Conservation (phyloP, 2,888 invertebrate genomes). For the Caenorhabditis imperialis region DNA sequence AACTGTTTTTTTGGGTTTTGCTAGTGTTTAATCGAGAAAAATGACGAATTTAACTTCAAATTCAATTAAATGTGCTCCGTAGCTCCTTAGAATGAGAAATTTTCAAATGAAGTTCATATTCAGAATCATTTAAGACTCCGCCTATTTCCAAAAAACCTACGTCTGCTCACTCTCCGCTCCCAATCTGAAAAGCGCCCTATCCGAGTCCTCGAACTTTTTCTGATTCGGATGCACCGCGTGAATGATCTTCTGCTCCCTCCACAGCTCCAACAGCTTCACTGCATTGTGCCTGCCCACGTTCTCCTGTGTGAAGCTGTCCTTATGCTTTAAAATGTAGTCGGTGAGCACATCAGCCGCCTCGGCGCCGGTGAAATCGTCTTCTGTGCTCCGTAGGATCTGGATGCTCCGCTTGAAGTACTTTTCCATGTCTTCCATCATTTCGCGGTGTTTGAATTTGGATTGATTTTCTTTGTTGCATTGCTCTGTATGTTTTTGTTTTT, state of each 20-base stretch:
- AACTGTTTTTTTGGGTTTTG: too few species aligned
- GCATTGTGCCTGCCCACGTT: constrained; percentile 45
- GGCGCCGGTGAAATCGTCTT: constrained; percentile 46
- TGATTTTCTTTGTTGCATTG: too few species aligned
- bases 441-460: constrained; percentile 43
- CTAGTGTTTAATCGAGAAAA: too few species aligned
- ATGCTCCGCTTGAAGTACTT: constrained; percentile 51
- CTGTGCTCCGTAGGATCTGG: constrained; percentile 9
- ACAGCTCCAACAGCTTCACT: constrained; percentile 43
- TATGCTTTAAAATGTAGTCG: constrained; percentile 33
- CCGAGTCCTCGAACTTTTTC: constrained; percentile 39
- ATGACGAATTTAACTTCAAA: too few species aligned
- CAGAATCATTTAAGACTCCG: too few species aligned
- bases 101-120: too few species aligned
- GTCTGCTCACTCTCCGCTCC: constrained; percentile 30
- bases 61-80: too few species aligned
- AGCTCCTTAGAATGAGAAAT: too few species aligned
- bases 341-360: constrained; percentile 52
- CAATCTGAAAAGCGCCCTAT: constrained; percentile 31
- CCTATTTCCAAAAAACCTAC: too few species aligned
- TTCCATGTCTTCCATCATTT: constrained; percentile 42
- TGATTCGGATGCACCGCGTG: constrained; percentile 8
- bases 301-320: constrained; percentile 34
- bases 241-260: constrained; percentile 35
- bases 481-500: too few species aligned